Evolutionary conservation across 2,113 vertebrate genomes (phyloP).

Genomic region (Ctenodactylus gundi): DNA sequence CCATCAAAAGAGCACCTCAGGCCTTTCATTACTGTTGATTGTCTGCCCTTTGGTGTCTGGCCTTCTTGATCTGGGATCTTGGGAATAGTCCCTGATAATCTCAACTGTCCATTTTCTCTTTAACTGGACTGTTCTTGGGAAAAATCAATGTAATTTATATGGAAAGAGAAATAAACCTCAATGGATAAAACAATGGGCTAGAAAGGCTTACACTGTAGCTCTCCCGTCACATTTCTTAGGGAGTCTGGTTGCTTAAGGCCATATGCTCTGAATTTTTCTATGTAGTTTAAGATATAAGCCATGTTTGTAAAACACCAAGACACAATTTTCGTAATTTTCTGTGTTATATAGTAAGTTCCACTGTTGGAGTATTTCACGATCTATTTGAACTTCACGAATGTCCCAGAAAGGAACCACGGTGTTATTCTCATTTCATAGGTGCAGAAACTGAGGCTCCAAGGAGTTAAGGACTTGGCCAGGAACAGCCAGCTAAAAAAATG

Average conservation of each 20-base stretch:
- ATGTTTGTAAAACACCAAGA: neutral
- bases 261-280: neutral
- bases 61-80: neutral
- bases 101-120: neutral
- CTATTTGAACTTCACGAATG: neutral
- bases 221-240: neutral
- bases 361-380: neutral
- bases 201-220: neutral
- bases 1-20: neutral
- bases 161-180: neutral
- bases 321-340: neutral
- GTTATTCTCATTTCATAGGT: constrained; percentile 4
- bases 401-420: neutral
- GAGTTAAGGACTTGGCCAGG: neutral
- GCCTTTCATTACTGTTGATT: neutral
- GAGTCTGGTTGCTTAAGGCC: neutral
- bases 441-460: neutral
- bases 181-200: neutral
- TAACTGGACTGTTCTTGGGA: neutral
- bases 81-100: neutral
- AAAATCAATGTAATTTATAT: neutral
- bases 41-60: neutral
- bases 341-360: neutral
- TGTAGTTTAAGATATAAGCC: neutral
- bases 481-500: neutral